Evolutionary conservation across 2,888 invertebrate species (phyloP).

Genomic region (Chrysolina americana): DNA sequence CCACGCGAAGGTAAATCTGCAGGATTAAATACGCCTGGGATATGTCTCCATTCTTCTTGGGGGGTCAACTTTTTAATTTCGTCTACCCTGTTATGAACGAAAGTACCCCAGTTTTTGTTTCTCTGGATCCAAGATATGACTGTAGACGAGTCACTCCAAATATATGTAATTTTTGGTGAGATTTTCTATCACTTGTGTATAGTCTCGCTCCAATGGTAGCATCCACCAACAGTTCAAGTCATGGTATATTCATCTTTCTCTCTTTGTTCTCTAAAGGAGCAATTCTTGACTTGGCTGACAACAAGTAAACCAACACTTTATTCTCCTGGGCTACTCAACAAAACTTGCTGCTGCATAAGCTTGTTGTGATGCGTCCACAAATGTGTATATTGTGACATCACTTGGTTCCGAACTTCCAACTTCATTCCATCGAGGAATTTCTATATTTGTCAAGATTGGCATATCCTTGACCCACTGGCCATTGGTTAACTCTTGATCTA

Average conservation of each 20-base stretch:
- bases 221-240: constrained; percentile 42
- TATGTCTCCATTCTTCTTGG: constrained; percentile 29
- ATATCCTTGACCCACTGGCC: constrained; percentile 23
- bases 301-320: constrained; percentile 30
- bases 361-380: constrained; percentile 24
- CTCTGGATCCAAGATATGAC: constrained; percentile 55
- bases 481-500: constrained; percentile 16
- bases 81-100: constrained; percentile 31
- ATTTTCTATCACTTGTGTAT: constrained; percentile 24
- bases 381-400: constrained; percentile 16
- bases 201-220: constrained; percentile 49
- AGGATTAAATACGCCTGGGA: constrained; percentile 23
- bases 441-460: constrained; percentile 16
- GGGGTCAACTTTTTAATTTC: constrained; percentile 30
- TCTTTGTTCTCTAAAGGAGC: constrained; percentile 34
- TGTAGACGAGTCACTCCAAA: constrained; percentile 56
- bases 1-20: constrained; percentile 29
- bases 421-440: constrained; percentile 29
- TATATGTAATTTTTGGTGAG: constrained; percentile 39
- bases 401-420: constrained; percentile 25
- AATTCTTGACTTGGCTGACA: constrained; percentile 36
- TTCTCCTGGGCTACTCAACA: constrained; percentile 7
- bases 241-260: constrained; percentile 41
- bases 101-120: constrained; percentile 33
- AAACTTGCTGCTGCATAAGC: constrained; percentile 22